Base-by-base conservation (phyloP, 2,888 invertebrate species). In the Embidobia sp. region DNA sequence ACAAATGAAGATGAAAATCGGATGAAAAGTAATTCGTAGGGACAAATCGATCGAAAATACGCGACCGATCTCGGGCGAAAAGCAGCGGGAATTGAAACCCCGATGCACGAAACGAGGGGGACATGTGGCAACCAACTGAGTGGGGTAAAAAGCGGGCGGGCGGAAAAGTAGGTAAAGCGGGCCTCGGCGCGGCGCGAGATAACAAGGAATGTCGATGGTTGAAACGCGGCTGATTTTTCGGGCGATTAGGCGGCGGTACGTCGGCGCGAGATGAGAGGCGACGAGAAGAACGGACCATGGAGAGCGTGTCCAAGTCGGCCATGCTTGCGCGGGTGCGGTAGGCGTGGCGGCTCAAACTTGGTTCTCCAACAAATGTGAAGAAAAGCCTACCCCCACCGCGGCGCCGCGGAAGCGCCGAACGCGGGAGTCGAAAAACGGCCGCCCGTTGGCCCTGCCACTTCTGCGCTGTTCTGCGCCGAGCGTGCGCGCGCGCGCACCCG, bases 291-390 rank as follows among this genome's bases (percentile, higher is more conserved):
- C 74, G 75, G 66, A 77, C 63, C 63, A 73, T 74, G 82, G 78
- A 63, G 73, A 73, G 74, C 78, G 83, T 63, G 78, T 49, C 80
- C 78, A 72, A 72, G 85, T 84, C 89, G 87, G 89, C 89, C 89
- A 89, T 89, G 88, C 88, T 89, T 89, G 88, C 89, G 89, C 89
- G 87, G 85, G 80, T 80, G 85, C 77, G 64, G 87, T 88, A 85
- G 89, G 89, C 88, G 89, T 88, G 86, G 84, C 84, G 81, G 80
- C 81, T 79, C 78, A 77, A 80, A 67, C 70, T 77, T 69, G 78
- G 82, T 81, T 84, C 84, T 83, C 83, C 83, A 84, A 84, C 87
- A 83, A 86, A 84, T 86, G 84, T 80, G 82, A 83, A 82, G 82
- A 83, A 73, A 83, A 83, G 78, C 78, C 74, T 80, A 78, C 84